phyloP scores from a whole-genome alignment of 2,797 vertebrate genomes.

The Corythornis leucogaster region DNA sequence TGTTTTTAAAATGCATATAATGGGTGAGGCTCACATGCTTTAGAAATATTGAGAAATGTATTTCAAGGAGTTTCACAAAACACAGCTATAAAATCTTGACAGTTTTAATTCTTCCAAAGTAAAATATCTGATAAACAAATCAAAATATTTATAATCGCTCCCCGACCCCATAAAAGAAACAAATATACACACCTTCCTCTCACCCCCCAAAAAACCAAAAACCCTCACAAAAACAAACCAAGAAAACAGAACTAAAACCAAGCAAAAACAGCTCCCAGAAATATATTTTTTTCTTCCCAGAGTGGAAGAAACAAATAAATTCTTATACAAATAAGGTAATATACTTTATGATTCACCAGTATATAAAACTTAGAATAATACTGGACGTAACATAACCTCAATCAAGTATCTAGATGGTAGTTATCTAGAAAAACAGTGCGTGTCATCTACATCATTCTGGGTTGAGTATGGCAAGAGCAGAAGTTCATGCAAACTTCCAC shows the following conservation, averaged over 20 bases:
- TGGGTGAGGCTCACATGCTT: background rate
- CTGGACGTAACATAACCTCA: background rate
- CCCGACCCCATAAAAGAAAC: background rate
- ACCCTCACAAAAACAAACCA: too few relatives aligned
- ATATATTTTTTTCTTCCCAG: background rate
- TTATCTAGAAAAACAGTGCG: background rate
- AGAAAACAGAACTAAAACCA: background rate
- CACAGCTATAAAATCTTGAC: background rate
- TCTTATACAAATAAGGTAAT: constrained; percentile 30
- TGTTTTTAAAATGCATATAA: background rate
- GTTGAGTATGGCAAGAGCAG: background rate
- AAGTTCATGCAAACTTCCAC: background rate
- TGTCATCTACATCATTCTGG: background rate
- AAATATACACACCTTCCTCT: background rate
- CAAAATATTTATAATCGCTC: background rate
- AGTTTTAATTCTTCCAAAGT: constrained; percentile 3
- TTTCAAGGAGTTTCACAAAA: background rate
- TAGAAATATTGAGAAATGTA: background rate
- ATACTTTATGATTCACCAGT: constrained; percentile 1
- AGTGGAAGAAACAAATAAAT: background rate
- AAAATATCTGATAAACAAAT: background rate
- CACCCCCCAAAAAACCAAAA: background rate
- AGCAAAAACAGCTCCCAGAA: background rate
- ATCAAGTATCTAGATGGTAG: background rate
- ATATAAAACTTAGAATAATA: background rate